These are phyloP conservation scores for Autographa pulchrina DNA, from an alignment of 2,888 invertebrate genomes.

Conservation along the genomic window DNA sequence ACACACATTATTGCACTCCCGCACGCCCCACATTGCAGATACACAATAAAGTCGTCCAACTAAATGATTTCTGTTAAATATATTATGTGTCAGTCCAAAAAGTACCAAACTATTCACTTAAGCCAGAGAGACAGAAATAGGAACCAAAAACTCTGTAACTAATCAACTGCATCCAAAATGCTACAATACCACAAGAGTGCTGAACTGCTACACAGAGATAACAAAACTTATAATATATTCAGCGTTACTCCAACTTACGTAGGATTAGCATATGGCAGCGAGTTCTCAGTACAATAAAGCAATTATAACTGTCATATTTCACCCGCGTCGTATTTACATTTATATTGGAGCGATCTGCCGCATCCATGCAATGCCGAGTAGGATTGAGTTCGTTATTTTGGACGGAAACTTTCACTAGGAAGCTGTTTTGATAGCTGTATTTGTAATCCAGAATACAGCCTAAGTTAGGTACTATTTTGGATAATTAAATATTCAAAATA, in stretches of 20 bases:
- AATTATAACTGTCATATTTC: slow-evolving; percentile 89
- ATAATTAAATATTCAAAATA: too few species aligned
- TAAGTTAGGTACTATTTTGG: too few species aligned
- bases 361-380: slow-evolving; percentile 28
- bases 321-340: slow-evolving; percentile 85
- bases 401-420: slow-evolving; percentile 44
- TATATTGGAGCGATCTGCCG: slow-evolving; percentile 79
- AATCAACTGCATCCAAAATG: slow-evolving; percentile 31
- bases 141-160: neutral
- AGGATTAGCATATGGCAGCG: slow-evolving; percentile 76
- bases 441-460: neutral
- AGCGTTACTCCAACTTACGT: slow-evolving; percentile 55
- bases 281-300: slow-evolving; percentile 86
- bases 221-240: slow-evolving; percentile 56
- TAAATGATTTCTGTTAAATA: too few species aligned
- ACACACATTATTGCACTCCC: too few species aligned
- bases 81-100: too few species aligned
- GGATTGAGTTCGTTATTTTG: slow-evolving; percentile 54
- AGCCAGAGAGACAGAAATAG: neutral
- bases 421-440: neutral
- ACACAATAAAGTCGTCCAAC: too few species aligned
- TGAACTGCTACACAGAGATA: slow-evolving; percentile 20
- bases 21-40: too few species aligned
- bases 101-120: neutral
- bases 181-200: slow-evolving; percentile 36